Evolutionary conservation across 92 coral and sea anemone genomes (phyloP).

Genomic region (Bergia sp.): DNA sequence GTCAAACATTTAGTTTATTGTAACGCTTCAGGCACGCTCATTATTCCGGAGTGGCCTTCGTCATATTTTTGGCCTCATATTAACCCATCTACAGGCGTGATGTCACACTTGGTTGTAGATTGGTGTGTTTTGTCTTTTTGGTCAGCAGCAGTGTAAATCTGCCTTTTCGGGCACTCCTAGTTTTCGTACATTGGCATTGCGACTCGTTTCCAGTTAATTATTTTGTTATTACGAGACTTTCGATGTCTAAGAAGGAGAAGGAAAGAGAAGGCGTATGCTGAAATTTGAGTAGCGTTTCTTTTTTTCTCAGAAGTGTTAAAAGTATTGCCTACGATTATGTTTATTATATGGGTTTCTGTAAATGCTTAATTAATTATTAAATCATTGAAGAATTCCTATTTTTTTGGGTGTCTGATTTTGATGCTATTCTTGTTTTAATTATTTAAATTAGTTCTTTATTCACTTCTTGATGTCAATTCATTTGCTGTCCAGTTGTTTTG

Average conservation of each 20-base stretch:
- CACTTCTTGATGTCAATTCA: not conserved
- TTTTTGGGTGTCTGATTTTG: not conserved
- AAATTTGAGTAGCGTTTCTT: no score
- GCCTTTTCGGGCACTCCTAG: conserved; percentile 20
- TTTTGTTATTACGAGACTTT: no score
- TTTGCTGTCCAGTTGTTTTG: not conserved
- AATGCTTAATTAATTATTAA: not conserved
- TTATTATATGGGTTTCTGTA: not conserved
- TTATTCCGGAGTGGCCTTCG: conserved; percentile 54
- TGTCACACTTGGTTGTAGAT: conserved; percentile 28
- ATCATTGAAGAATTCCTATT: not conserved
- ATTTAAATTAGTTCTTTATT: not conserved
- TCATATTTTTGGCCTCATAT: conserved; percentile 53
- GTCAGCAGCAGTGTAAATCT: conserved; percentile 2
- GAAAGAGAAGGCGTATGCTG: no score
- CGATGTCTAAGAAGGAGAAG: no score
- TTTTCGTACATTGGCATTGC: not conserved
- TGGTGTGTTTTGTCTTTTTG: conserved; percentile 18
- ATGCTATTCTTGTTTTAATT: not conserved
- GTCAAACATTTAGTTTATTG: conserved; percentile 24
- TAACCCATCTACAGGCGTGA: conserved; percentile 31
- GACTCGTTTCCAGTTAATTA: not conserved
- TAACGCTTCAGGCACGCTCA: conserved; percentile 26
- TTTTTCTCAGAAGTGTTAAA: not conserved
- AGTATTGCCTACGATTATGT: conserved; percentile 1